Base-by-base conservation (phyloP, 2,888 invertebrate genomes). In the Stenoptilia bipunctidactyla region DNA sequence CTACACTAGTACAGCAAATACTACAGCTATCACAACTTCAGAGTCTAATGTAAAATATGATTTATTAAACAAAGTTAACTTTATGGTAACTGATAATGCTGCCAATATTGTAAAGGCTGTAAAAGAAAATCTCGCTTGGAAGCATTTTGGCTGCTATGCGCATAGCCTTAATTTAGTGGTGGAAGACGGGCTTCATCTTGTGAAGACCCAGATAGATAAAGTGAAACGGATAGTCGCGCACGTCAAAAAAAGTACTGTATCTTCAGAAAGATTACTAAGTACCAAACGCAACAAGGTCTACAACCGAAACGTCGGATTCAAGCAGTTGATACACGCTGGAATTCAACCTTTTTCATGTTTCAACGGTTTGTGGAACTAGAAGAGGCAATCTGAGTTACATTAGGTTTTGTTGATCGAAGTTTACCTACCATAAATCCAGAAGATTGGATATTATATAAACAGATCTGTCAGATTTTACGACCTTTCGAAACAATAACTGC, bases 241-340 rank as follows among this genome's bases (percentile, higher is more conserved):
- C 41, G 12, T 44, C 10, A 51, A 52, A 43, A n/a, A n/a, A 50
- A 45, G 53, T n/a, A 44, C 41, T 1, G 5, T 46, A 1, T 39
- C 50, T 0, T 43, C 49, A 6, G 52, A 53, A 25, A 44, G 43
- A 13, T 33, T 55, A 13, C 35, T 37, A 34, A 52, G 30, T 48
- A 48, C 14, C 48, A 55, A 42, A 13, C 46, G 1, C 45, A 54
- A 44, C 48, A 51, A 42, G 34, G 38, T 34, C 38, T 37, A 15
- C 34, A 43, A 39, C 45, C 50, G 5, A 50, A 51, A 38, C 45
- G 49, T 2, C 38, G 57, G 2, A 46, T n/a, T 1, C 53, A 56
- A 50, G 44, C 45, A 13, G 52, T 59, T 2, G 47, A 48, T 1
- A 56, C 55, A 0, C 27, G 56, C 12, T 60, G 55, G 54, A 53